Base-by-base conservation (phyloP, 64 coral and sea anemone species). In the Actinia tenebrosa region DNA sequence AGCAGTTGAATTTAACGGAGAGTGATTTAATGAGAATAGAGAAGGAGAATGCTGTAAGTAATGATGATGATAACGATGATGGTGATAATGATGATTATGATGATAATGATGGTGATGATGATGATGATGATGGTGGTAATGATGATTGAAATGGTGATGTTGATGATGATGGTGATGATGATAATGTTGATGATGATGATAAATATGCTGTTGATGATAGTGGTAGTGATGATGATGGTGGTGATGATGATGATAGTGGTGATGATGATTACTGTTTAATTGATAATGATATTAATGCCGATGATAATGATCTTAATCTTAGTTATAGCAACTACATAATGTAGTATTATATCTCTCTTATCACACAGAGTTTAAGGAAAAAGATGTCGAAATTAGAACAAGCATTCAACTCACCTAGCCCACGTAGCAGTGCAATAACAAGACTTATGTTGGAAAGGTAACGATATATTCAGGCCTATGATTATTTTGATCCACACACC, bases 401-500 rank as follows among this genome's bases (percentile, higher is more conserved):
- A 26, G 87, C 91, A 5, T 56, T 92, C 16, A 86, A 82, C 11
- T 92, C 91, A 4, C 86, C 86, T 3, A 92, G 91, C 42, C 91
- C 91, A 27, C 91, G 91, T 5, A 85, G 78, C 18, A 89, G 80
- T 64, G 91, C 91, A 13, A 92, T 92, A 45, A 83, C 87, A 11
- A 88, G 91, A 47, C 80, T 92, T 26, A 92, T 92, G 80, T 77
- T 78, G 80, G 91, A 92, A 23, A 92, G 91, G 91, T 92, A 25
- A 77, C 77, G 18, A 27, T 42, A 16, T 2, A 15, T 13, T 66
- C 63, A 22, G 4, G 15, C 60, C 4, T 16, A 61, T 18, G 4
- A 3, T 18, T 61, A 20, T 61, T 37, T 37, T 37, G 30, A 37
- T 37, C 30, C 30, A 37, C 2, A 4, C 16, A 61, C 4, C 60